Percentiles rank a stretch among this genome's conserved stretches.
Evolutionary conservation across 2,113 vertebrate genomes (phyloP).

Genomic region (Stegostoma tigrinum): DNA sequence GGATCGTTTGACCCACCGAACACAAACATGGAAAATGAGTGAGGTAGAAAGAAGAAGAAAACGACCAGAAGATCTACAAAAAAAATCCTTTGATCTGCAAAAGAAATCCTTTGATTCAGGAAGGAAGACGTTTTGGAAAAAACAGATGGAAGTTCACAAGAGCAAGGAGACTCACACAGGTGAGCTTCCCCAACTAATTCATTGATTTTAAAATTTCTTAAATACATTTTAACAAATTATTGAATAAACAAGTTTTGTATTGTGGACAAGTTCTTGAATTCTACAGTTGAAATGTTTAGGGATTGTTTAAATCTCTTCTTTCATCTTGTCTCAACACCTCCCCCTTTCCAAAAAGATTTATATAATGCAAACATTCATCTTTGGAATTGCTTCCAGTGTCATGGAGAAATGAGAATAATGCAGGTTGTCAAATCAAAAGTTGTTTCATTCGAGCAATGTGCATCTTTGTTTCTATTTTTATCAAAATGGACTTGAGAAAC

Average conservation of each 20-base stretch:
- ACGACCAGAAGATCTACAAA: slow-evolving; percentile 56
- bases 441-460: neutral
- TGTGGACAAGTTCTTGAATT: neutral
- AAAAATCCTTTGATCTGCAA: slow-evolving; percentile 56
- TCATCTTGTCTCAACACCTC: neutral
- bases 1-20: slow-evolving; percentile 43
- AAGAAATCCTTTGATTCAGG: slow-evolving; percentile 57
- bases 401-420: neutral
- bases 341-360: neutral
- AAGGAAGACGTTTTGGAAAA: slow-evolving; percentile 62
- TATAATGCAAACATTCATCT: neutral
- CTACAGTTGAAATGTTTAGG: neutral
- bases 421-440: neutral
- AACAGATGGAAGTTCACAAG: slow-evolving; percentile 68
- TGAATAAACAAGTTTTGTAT: neutral
- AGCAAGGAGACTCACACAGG: slow-evolving; percentile 95
- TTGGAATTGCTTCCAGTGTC: neutral
- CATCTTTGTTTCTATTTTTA: neutral
- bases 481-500: neutral
- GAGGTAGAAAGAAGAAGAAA: slow-evolving; percentile 53
- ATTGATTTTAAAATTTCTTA: neutral
- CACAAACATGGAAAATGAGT: slow-evolving; percentile 46
- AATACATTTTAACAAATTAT: neutral
- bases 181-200: slow-evolving; percentile 44
- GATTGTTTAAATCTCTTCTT: neutral